Conservation (phyloP, 2,113 vertebrate species). For the Clarias macrocephalus region DNA sequence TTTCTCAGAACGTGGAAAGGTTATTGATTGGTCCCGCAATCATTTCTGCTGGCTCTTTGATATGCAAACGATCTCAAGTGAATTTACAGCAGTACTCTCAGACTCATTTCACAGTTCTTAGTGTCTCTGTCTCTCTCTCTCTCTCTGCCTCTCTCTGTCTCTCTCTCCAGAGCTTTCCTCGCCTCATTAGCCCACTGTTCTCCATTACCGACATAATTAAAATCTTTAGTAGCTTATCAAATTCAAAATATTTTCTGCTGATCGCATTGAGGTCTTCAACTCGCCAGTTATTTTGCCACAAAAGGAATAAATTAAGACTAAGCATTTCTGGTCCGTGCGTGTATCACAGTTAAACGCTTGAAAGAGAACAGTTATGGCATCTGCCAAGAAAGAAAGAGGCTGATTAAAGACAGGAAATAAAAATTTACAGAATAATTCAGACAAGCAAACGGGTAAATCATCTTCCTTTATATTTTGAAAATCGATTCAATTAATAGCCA, state of each 20-base stretch:
- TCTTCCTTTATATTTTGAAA: slow-evolving; percentile 74
- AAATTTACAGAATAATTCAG: slow-evolving; percentile 61
- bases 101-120: slow-evolving; percentile 99
- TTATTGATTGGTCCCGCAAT: slow-evolving; percentile 99
- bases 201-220: slow-evolving; percentile 99
- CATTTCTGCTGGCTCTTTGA: slow-evolving; percentile 99
- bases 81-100: slow-evolving; percentile 99
- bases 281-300: slow-evolving; percentile 96
- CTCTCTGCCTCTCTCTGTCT: slow-evolving; percentile 48
- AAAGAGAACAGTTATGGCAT: slow-evolving; percentile 74
- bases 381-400: slow-evolving; percentile 59
- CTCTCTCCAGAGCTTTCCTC: slow-evolving; percentile 91
- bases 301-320: slow-evolving; percentile 99
- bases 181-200: slow-evolving; percentile 99
- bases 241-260: slow-evolving; percentile 99
- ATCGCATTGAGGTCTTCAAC: slow-evolving; percentile 99
- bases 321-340: slow-evolving; percentile 70
- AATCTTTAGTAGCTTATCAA: slow-evolving; percentile 99
- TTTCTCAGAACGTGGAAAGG: slow-evolving; percentile 83
- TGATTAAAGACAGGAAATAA: slow-evolving; percentile 26
- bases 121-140: slow-evolving; percentile 67
- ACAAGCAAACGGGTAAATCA: slow-evolving; percentile 74
- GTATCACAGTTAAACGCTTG: slow-evolving; percentile 67
- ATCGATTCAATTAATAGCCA: slow-evolving; percentile 77
- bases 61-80: slow-evolving; percentile 99